These are phyloP conservation scores for Drosophila prolongata DNA, from an alignment of 2,888 invertebrate species.

Conservation along the genomic window DNA sequence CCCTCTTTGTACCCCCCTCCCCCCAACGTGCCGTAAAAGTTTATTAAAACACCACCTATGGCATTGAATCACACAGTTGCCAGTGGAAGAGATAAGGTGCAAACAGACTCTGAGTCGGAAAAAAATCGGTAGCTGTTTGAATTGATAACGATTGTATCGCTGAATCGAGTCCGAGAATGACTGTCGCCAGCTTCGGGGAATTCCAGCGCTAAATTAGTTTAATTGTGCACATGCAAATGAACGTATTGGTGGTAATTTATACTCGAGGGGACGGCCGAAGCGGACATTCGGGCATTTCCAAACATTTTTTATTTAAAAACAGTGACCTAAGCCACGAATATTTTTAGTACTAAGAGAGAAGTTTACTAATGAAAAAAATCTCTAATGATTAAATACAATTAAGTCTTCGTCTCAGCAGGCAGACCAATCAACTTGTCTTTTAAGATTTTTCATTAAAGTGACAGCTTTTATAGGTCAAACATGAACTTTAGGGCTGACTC, in stretches of 20 bases:
- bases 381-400: too few species aligned
- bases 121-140: not conserved
- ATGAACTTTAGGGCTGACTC: too few species aligned
- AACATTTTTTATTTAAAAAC: too few species aligned
- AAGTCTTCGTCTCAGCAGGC: too few species aligned
- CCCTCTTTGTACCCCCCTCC: not conserved
- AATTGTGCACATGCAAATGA: not conserved
- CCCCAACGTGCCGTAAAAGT: slow-evolving; percentile 5
- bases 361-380: too few species aligned
- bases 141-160: not conserved
- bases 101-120: not conserved
- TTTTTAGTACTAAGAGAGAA: too few species aligned
- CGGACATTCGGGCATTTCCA: too few species aligned
- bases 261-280: too few species aligned
- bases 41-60: slow-evolving; percentile 36
- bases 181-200: slow-evolving; percentile 18
- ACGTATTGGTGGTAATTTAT: not conserved
- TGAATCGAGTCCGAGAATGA: slow-evolving; percentile 1
- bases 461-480: too few species aligned
- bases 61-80: slow-evolving; percentile 21
- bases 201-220: not conserved
- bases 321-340: too few species aligned
- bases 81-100: not conserved
- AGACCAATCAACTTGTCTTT: too few species aligned
- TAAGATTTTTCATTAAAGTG: too few species aligned